Evolutionary conservation across 2,113 vertebrate species (phyloP), one percentile per base, ranked within the genome.

Genomic region (Picathartes gymnocephalus): DNA sequence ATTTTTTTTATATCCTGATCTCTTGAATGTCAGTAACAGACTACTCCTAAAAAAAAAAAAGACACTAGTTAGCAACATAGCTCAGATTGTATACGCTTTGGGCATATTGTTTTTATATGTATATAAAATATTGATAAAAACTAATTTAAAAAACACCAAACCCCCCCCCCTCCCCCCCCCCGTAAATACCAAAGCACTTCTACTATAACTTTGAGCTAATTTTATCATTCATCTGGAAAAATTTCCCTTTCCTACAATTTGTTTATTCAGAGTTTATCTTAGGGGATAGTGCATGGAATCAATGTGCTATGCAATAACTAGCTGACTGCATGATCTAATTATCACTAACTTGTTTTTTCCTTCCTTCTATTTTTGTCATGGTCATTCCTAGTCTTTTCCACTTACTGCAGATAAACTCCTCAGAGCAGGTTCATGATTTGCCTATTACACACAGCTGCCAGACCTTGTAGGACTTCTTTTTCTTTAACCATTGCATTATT

Each of bases 121-220:
- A 82, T 37, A 61, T n/a, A 1, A 7, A 56, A 47, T 72, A 12
- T 28, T 42, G 27, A 40, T 31, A 42, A 74, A 37, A 3, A 12
- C 5, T 11, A 66, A 33, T 6, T n/a, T n/a, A n/a, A 12, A 37
- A 21, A 56, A 45, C 37, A 66, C 25, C 25, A 56, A 4, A 0
- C 2, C 1, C 11, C 53, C 5, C 4, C 14, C 61, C n/a, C n/a
- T n/a, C n/a, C 0, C 2, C 1, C 11, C 53, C 5, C 4, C 14
- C 61, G 11, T 27, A 71, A 82, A 85, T 62, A 31, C 18, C 72
- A 81, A 81, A 78, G 4, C 9, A 85, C 2, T 77, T 65, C 57
- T 69, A 37, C 12, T 68, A 6, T 30, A 48, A 62, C 11, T 85
- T 74, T 69, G 15, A 76, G 17, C 15, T 91, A 4, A 84, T 83